Evolutionary conservation across 2,888 invertebrate genomes (phyloP).

Genomic region (Pherbina coryleti): DNA sequence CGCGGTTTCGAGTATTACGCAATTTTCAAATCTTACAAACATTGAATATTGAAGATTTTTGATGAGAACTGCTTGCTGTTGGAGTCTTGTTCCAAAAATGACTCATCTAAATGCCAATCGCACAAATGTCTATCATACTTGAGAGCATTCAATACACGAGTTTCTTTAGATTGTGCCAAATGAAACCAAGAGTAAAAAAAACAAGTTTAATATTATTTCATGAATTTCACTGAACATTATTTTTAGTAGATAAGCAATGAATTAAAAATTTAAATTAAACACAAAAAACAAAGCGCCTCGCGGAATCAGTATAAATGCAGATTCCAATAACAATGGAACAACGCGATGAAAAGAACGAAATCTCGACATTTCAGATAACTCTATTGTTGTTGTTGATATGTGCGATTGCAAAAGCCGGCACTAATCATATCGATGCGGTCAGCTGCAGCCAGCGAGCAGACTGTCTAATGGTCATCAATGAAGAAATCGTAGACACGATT

Average conservation of each 20-base stretch:
- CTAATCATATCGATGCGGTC: neutral
- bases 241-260: neutral
- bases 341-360: neutral
- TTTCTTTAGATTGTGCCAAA: too few species aligned
- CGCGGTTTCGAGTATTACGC: too few species aligned
- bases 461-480: conserved; percentile 29
- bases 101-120: too few species aligned
- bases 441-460: neutral
- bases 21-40: too few species aligned
- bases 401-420: neutral
- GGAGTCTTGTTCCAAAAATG: too few species aligned
- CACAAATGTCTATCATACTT: too few species aligned
- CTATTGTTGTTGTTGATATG: neutral
- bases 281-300: neutral
- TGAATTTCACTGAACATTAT: neutral
- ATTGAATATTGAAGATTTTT: too few species aligned
- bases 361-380: neutral
- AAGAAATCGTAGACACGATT: conserved; percentile 38
- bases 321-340: neutral
- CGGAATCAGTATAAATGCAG: neutral
- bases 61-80: too few species aligned
- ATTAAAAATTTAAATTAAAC: neutral
- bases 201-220: neutral
- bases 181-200: too few species aligned
- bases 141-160: too few species aligned